Percentiles rank a stretch among this genome's conserved stretches.
phyloP scores from a whole-genome alignment of 2,888 invertebrate species.

The Cremastinae sp. region DNA sequence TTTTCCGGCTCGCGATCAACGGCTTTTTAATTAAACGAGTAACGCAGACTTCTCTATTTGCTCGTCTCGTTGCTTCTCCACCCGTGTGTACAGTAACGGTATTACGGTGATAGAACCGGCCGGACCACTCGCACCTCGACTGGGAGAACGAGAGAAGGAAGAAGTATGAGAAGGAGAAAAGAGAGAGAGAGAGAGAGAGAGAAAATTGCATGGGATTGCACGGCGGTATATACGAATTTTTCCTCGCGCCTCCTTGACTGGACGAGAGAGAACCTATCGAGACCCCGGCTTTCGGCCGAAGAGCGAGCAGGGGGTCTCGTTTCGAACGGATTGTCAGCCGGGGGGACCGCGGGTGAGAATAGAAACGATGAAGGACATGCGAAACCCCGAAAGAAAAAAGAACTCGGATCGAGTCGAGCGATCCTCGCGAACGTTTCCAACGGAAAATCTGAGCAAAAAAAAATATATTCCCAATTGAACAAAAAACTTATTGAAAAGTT shows the following conservation, averaged over 20 bases:
- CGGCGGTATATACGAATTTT: conserved; percentile 40
- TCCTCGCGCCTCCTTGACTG: conserved; percentile 24
- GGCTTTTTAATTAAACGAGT: conserved; percentile 59
- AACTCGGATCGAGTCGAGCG: conserved; percentile 44
- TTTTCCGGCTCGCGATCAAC: conserved; percentile 42
- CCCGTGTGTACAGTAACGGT: conserved; percentile 26
- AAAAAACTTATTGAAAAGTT: conserved; percentile 5
- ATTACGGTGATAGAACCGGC: conserved; percentile 32
- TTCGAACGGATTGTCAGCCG: conserved; percentile 25
- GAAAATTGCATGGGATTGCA: conserved; percentile 5
- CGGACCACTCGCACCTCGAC: conserved; percentile 37
- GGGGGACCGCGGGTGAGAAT: conserved; percentile 12
- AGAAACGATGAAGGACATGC: conserved; percentile 17
- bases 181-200: conserved; percentile 16
- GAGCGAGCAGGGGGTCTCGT: conserved; percentile 24
- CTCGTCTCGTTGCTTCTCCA: conserved; percentile 36
- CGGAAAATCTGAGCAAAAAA: conserved; percentile 21
- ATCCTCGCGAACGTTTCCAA: conserved; percentile 36
- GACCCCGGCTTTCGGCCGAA: conserved; percentile 1
- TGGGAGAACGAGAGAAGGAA: conserved; percentile 4
- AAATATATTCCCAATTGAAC: not conserved
- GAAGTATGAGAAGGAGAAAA: no score
- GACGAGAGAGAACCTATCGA: conserved; percentile 37
- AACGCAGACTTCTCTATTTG: conserved; percentile 55
- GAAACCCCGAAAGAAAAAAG: not conserved